phyloP scores from a whole-genome alignment of 2,113 vertebrate species.

The Dicrurus megarhynchus region DNA sequence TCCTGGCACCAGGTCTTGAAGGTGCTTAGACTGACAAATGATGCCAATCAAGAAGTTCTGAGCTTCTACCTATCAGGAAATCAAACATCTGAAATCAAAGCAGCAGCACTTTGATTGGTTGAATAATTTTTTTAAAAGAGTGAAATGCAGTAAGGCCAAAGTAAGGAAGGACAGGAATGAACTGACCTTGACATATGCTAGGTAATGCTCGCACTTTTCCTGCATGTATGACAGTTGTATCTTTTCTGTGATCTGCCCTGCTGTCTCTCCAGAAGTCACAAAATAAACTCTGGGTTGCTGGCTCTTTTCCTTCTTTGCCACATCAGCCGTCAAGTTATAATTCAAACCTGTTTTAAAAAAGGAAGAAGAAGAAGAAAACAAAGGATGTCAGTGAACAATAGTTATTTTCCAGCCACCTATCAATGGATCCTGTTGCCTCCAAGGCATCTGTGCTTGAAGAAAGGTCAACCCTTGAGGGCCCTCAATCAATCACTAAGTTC shows the following conservation, averaged over 20 bases:
- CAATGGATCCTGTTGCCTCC: neutral
- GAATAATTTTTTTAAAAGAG: neutral
- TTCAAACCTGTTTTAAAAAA: conserved; percentile 79
- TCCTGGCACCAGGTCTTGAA: neutral
- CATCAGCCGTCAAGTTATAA: conserved; percentile 91
- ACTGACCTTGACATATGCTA: conserved; percentile 91
- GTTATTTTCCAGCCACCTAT: neutral
- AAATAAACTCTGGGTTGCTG: conserved; percentile 87
- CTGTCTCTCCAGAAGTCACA: conserved; percentile 81
- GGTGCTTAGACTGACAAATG: neutral
- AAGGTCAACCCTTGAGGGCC: neutral
- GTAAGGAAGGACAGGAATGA: neutral
- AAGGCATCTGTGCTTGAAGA: neutral
- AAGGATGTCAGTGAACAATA: conserved; percentile 17
- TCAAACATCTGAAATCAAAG: neutral
- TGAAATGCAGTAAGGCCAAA: neutral
- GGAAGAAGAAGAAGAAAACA: conserved; percentile 10
- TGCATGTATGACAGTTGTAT: conserved; percentile 78
- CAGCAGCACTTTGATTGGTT: neutral
- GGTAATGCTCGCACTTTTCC: conserved; percentile 82
- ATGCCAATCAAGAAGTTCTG: neutral
- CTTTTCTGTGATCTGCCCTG: conserved; percentile 79
- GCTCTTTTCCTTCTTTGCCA: conserved; percentile 85
- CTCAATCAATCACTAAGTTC: conserved; percentile 17
- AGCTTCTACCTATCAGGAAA: neutral